Base-by-base conservation (phyloP, 2,113 vertebrate species). In the Pardalotus punctatus region DNA sequence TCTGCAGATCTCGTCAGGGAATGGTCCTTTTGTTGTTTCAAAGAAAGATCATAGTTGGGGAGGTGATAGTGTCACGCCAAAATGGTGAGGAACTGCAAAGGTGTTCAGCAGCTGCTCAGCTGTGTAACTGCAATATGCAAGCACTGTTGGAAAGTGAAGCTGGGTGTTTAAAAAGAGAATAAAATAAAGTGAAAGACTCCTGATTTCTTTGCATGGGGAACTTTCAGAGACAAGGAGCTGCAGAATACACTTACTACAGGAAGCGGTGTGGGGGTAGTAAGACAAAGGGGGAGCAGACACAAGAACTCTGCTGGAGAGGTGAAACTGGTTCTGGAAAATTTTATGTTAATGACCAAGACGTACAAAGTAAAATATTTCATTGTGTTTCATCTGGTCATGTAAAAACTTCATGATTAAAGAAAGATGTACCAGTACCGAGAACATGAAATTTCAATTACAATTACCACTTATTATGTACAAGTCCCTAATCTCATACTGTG, bases 61-160 rank as follows among this genome's bases (percentile, higher is more conserved):
- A 83, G 20, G 36, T 56, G 64, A 42, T 9, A 45, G 15, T 0
- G 0, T n/a, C 1, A 0, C 21, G 31, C 45, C 43, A 35, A 47
- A 77, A 43, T 1, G 0, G 7, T 28, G 33, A 40, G 27, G 38
- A 36, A 6, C 64, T 54, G 36, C 35, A 66, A 8, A 67, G 47
- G 29, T 50, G 31, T 43, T 85, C 47, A 51, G 35, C 69, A 87
- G 38, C 24, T 89, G 23, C 35, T 81, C 40, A 64, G 3, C 29
- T 79, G 57, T 28, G 27, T 50, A 60, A 54, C 43, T 65, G 60
- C 42, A 79, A 27, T 43, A 27, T 28, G 36, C 27, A 72, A 47
- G 25, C 27, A 29, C 7, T 61, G 3, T 0, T 71, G 65, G 57
- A 76, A 79, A 58, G 47, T 6, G 1, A 86, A 84, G 47, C 35